phyloP scores from a whole-genome alignment of 2,113 vertebrate genomes.

The Semnornis frantzii region DNA sequence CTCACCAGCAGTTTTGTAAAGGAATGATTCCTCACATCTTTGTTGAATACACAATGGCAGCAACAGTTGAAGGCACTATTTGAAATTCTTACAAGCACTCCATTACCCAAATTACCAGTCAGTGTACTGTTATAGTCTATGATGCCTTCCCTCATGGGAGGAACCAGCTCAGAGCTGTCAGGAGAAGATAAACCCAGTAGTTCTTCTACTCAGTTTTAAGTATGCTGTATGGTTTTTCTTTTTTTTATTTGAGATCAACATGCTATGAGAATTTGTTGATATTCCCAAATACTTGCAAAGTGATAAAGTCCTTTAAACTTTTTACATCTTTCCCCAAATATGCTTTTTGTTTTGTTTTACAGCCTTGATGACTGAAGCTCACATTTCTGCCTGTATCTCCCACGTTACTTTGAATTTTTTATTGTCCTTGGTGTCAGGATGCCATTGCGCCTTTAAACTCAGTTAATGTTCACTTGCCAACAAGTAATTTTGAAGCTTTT shows the following conservation, averaged over 20 bases:
- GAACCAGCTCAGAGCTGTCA: neutral
- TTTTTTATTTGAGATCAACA: neutral
- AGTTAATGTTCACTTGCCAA: neutral
- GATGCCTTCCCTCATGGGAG: neutral
- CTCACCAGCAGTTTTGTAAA: neutral
- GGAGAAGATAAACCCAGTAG: neutral
- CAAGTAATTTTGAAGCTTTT: neutral
- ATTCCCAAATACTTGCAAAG: constrained; percentile 18
- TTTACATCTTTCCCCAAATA: neutral
- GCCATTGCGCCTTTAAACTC: neutral
- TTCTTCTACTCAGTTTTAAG: neutral
- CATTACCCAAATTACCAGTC: neutral
- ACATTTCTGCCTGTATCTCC: neutral
- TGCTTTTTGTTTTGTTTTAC: constrained; percentile 15
- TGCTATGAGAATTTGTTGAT: constrained; percentile 50
- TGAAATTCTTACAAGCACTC: neutral
- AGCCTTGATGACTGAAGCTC: constrained; percentile 1
- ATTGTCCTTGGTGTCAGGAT: neutral
- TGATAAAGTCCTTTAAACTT: constrained; percentile 26
- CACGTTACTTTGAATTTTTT: neutral
- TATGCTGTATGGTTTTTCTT: neutral
- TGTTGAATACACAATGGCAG: neutral
- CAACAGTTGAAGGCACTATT: neutral
- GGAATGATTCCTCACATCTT: neutral
- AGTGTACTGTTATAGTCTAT: neutral